A percentile compares a stretch with the other conserved stretches of the same genome.
phyloP scores from a whole-genome alignment of 2,888 invertebrate genomes.

The Argyresthia goedartella region DNA sequence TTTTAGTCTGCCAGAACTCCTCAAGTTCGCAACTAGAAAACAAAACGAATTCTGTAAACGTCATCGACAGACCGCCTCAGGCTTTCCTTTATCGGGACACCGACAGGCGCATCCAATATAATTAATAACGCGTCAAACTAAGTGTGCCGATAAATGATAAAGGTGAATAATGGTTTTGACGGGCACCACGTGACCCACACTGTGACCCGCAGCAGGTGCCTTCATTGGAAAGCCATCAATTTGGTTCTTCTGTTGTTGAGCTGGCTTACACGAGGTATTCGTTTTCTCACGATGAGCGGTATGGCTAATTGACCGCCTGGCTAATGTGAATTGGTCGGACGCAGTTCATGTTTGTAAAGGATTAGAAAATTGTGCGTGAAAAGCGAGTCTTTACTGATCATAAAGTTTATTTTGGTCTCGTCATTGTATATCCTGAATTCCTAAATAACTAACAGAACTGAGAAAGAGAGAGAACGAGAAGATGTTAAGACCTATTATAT shows the following conservation, averaged over 20 bases:
- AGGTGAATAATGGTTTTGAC: conserved; percentile 19
- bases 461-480: too few relatives aligned
- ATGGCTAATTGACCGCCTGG: neutral
- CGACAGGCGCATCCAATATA: neutral
- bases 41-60: too few relatives aligned
- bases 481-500: too few relatives aligned
- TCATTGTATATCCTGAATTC: too few relatives aligned
- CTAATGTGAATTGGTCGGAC: neutral
- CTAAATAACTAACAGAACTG: too few relatives aligned
- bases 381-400: neutral
- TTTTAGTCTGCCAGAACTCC: too few relatives aligned
- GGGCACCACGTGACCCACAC: conserved; percentile 26
- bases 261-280: conserved; percentile 9
- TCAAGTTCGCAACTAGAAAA: too few relatives aligned
- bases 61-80: too few relatives aligned
- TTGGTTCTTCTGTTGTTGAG: conserved; percentile 15
- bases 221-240: conserved; percentile 32
- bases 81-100: neutral
- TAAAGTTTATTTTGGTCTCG: too few relatives aligned
- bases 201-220: conserved; percentile 24
- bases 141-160: neutral
- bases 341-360: neutral
- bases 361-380: neutral
- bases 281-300: conserved; percentile 22
- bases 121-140: neutral